Conservation (phyloP, 2,888 invertebrate species). For the Lepetodrilus schrolli region DNA sequence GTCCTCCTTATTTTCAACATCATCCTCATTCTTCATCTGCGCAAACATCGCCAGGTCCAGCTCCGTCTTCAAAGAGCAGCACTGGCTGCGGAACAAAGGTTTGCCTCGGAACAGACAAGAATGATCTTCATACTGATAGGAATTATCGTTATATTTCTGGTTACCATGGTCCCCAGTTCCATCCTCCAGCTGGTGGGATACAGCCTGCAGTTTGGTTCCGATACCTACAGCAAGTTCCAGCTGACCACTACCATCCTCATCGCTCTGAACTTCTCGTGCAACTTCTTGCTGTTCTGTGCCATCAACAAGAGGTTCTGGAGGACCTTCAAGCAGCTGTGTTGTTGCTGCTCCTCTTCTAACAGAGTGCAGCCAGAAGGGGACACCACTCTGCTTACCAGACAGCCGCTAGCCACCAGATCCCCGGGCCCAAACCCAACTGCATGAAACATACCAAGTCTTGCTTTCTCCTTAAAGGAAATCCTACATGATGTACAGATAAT, state of each 20-base stretch:
- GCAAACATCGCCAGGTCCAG: constrained; percentile 13
- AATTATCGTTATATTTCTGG: constrained; percentile 34
- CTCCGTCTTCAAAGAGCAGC: not conserved
- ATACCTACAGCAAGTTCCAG: constrained; percentile 26
- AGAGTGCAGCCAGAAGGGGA: constrained; percentile 1
- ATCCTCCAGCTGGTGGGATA: constrained; percentile 34
- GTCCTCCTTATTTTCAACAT: constrained; percentile 36
- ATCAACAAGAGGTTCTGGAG: constrained; percentile 38
- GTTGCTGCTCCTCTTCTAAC: constrained; percentile 23
- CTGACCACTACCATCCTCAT: constrained; percentile 33
- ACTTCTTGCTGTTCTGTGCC: constrained; percentile 38
- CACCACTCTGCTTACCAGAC: too few species aligned
- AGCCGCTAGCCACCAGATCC: too few species aligned
- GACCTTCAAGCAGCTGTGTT: constrained; percentile 23
- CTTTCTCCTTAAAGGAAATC: too few species aligned
- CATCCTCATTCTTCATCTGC: constrained; percentile 30
- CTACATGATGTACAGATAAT: too few species aligned
- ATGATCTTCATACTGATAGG: constrained; percentile 33
- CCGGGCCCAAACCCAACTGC: too few species aligned
- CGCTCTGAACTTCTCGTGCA: constrained; percentile 37
- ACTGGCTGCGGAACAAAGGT: not conserved
- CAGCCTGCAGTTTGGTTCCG: constrained; percentile 23
- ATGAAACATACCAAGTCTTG: too few species aligned
- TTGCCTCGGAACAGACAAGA: constrained; percentile 25
- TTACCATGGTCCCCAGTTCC: constrained; percentile 39